These are phyloP conservation scores for Alethe castanea DNA, from an alignment of 2,113 vertebrate species.

Conservation along the genomic window DNA sequence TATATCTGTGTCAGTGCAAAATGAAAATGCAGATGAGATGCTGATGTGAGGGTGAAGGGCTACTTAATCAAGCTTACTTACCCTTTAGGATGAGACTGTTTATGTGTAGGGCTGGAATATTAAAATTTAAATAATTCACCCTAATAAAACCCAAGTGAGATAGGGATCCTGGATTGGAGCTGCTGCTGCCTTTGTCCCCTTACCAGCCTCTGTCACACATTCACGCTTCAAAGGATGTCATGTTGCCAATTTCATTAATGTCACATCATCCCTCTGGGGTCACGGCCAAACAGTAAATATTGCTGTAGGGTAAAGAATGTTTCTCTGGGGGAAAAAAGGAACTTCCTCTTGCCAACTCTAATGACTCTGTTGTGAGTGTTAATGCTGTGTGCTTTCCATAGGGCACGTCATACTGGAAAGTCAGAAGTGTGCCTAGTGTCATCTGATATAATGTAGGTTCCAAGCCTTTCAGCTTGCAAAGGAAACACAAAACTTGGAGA, in stretches of 20 bases:
- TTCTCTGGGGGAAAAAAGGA: neutral
- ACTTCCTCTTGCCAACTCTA: neutral
- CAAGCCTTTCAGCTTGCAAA: neutral
- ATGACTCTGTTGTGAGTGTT: neutral
- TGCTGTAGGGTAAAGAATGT: neutral
- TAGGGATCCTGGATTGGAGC: neutral
- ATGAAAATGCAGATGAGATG: neutral
- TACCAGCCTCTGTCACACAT: neutral
- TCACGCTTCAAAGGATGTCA: neutral
- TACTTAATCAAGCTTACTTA: neutral
- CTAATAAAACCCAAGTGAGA: neutral
- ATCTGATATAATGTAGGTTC: neutral
- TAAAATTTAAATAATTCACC: slow-evolving; percentile 3
- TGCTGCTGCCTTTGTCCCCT: neutral
- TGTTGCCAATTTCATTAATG: slow-evolving; percentile 19
- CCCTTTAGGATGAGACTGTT: neutral
- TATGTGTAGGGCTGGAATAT: neutral
- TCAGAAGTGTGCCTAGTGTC: neutral
- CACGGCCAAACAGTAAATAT: neutral
- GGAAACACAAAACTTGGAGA: neutral
- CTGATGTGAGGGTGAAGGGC: neutral
- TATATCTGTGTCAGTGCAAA: neutral
- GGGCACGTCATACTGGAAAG: neutral
- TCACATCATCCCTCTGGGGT: neutral
- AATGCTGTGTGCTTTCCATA: neutral